These are phyloP conservation scores for Ptychadena robeensis DNA, from an alignment of 2,797 vertebrate genomes.

Conservation along the genomic window DNA sequence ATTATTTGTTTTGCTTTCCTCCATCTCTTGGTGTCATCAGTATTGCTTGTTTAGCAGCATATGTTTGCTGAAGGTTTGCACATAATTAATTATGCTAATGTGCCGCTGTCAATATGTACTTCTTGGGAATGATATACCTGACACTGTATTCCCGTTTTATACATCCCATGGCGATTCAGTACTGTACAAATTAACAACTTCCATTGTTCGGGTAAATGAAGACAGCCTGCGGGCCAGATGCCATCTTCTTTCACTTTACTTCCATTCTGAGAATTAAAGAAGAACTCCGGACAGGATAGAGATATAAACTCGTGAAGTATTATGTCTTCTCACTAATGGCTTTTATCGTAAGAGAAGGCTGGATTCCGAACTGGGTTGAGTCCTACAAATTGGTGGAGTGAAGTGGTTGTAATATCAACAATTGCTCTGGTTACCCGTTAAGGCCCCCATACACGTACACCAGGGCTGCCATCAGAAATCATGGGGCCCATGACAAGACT, in stretches of 20 bases:
- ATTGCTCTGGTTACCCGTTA: too few species aligned
- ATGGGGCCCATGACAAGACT: too few species aligned
- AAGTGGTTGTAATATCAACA: too few species aligned
- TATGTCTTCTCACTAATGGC: background rate
- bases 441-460: too few species aligned
- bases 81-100: slow-evolving; percentile 53
- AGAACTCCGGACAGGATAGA: background rate
- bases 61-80: slow-evolving; percentile 47
- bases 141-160: slow-evolving; percentile 36
- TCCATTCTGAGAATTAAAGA: slow-evolving; percentile 1
- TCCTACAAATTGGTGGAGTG: too few species aligned
- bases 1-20: background rate
- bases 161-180: slow-evolving; percentile 43
- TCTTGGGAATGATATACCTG: slow-evolving; percentile 51
- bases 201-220: slow-evolving; percentile 51
- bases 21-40: slow-evolving; percentile 1
- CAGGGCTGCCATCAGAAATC: too few species aligned
- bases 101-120: slow-evolving; percentile 50
- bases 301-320: background rate
- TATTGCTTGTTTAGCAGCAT: slow-evolving; percentile 25
- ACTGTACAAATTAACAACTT: slow-evolving; percentile 47
- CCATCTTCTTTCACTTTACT: slow-evolving; percentile 15
- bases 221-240: slow-evolving; percentile 50
- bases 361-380: too few species aligned
- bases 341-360: too few species aligned